Evolutionary conservation across 2,113 vertebrate species (phyloP).

Genomic region (Lepisosteus oculatus): DNA sequence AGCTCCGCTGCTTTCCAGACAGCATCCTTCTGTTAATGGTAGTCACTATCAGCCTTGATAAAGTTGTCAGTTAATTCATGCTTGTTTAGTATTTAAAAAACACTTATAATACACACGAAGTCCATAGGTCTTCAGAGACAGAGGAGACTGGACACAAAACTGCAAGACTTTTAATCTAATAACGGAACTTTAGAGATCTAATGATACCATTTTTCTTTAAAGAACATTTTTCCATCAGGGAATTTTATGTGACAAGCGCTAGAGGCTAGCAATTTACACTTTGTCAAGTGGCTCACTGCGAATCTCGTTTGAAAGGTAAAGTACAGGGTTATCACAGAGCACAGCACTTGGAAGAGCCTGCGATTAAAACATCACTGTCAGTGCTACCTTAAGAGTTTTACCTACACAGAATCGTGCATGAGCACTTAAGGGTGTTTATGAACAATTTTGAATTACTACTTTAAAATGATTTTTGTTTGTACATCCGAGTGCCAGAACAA

Average conservation of each 20-base stretch:
- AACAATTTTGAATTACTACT: too few species aligned
- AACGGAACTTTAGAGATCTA: constrained; percentile 41
- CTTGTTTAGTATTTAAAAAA: too few species aligned
- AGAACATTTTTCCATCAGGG: constrained; percentile 37
- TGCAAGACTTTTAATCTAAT: constrained; percentile 37
- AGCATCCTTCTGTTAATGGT: too few species aligned
- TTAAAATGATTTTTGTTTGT: too few species aligned
- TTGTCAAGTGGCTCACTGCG: constrained; percentile 25
- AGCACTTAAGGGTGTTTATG: too few species aligned
- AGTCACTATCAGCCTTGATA: too few species aligned
- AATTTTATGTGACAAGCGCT: constrained; percentile 41
- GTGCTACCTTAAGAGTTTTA: too few species aligned
- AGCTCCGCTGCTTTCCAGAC: too few species aligned
- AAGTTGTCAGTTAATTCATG: too few species aligned
- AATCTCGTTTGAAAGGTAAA: not conserved
- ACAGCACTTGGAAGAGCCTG: not conserved
- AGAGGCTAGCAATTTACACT: constrained; percentile 34
- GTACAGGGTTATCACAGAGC: not conserved
- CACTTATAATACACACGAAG: too few species aligned
- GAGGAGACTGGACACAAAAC: constrained; percentile 34
- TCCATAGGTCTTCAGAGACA: not conserved
- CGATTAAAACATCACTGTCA: not conserved
- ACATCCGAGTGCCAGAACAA: too few species aligned
- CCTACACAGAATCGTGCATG: too few species aligned
- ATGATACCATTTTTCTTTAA: constrained; percentile 46